Base-by-base conservation (phyloP, 2,888 invertebrate genomes). In the Endomychus coccineus region DNA sequence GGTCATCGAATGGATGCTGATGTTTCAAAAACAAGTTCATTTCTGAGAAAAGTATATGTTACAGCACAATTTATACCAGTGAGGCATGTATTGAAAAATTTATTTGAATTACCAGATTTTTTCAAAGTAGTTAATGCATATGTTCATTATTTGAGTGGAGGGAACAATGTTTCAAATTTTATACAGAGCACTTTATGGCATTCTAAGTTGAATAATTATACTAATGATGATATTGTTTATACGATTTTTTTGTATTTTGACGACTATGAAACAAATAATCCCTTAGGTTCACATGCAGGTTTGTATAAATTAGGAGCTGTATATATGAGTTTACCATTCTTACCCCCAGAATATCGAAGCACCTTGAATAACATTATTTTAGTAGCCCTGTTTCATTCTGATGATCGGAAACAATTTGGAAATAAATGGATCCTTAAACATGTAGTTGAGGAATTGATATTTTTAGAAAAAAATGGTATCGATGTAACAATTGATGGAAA, bases 181-280 rank as follows among this genome's bases (percentile, higher is more conserved):
- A n/a, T n/a, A n/a, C n/a, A n/a, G n/a, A n/a, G n/a, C n/a, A n/a
- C n/a, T n/a, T n/a, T n/a, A n/a, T n/a, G n/a, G n/a, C n/a, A n/a
- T n/a, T n/a, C n/a, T n/a, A n/a, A n/a, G n/a, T n/a, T n/a, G n/a
- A n/a, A n/a, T n/a, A n/a, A n/a, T n/a, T n/a, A n/a, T n/a, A n/a
- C n/a, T n/a, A n/a, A n/a, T n/a, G n/a, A 15, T 14, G 13, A 27
- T 12, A n/a, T 27, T 11, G 27, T 15, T 14, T 27, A 12, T 13
- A 48, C 49, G n/a, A 30, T 50, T 31, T 42, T 40, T 23, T 21
- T 51, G n/a, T 50, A 48, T 40, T 45, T 27, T 38, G 50, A 51
- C 34, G 50, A 52, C 33, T 52, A 44, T 36, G 51, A 54, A 42
- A 27, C 35, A 5, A 50, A 50, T 16, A 53, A 54, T 41, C 45